Evolutionary conservation across 2,797 vertebrate species (phyloP), one percentile per base, ranked within the genome.

Genomic region (Remorina albescens): DNA sequence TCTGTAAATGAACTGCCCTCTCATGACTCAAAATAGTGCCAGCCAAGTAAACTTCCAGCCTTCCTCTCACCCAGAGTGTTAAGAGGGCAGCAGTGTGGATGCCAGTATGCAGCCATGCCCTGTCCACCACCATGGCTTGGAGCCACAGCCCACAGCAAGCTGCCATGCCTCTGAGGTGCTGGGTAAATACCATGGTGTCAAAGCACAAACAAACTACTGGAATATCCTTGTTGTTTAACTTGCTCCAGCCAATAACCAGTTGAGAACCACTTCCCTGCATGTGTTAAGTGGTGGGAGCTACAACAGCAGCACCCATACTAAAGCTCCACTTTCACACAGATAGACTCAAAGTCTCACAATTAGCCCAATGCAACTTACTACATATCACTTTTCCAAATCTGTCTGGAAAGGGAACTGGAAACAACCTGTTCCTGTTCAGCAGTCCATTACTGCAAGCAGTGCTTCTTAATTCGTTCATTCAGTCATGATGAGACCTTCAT

Each of bases 171-270:
- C 88, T 86, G 90, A 91, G 89, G 89, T 87, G 75, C 82, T 86
- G 83, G 80, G 72, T 78, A 88, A 91, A 90, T 87, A 91, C 74
- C 70, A 71, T n/a, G 55, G 86, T 86, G 80, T 84, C 86, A 82
- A 83, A 88, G 74, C 73, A 91, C 83, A 89, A 90, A 91, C 86
- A 91, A 84, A 85, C 84, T 81, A 65, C 57, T 78, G 85, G 81
- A 86, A 89, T 75, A 75, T 66, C 63, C 70, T 75, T 65, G 74
- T 78, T 87, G 83, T 83, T 89, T 81, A 74, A 83, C 76, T 78
- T 78, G 68, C 72, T 76, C 46, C 66, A 26, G 55, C 86, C 86
- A 89, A 69, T 72, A 87, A 80, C 83, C 74, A 83, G 82, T 60
- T 42, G 66, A 85, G 76, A 89, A 80, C 81, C 87, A 88, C 86